Base-by-base conservation (phyloP, 2,113 vertebrate genomes). In the Lophochroa leadbeateri region DNA sequence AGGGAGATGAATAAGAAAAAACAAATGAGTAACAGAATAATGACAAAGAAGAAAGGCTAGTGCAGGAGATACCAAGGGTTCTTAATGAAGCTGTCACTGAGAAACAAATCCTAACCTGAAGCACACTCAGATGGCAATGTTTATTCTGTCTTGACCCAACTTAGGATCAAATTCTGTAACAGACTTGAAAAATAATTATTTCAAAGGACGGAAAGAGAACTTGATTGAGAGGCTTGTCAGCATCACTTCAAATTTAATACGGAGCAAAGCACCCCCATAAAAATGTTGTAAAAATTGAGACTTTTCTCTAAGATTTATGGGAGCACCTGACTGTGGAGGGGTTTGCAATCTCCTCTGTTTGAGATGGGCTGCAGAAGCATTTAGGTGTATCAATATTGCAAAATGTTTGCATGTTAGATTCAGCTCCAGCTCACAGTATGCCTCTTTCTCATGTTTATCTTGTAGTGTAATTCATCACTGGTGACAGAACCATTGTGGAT, bases 121-220 rank as follows among this genome's bases (percentile, higher is more conserved):
- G 11, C 19, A 57, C 37, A 15, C 33, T 67, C 0, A 0, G 17
- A 57, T 23, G 21, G 27, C 29, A 63, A 37, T 6, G 16, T 17
- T 63, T 46, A 53, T 17, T 53, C 60, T 69, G 74, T 11, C n/a
- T 46, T 63, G 29, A 16, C 18, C 33, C 52, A 83, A 65, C 1
- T 55, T 71, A 46, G 33, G 41, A 67, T 41, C 33, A 55, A 53
- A 70, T 67, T 61, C 25, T 46, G 21, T 24, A 55, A 55, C 35
- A 49, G 57, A 17, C 61, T 65, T 71, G 44, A 79, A 82, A 82
- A 90, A 83, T 12, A 75, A 52, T 13, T 2, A 25, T 71, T 88
- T 50, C 35, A 88, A 60, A 55, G 21, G 68, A 28, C 39, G 4
- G 37, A 9, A 57, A 52, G 29, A 52, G 25, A 82, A 50, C 17